Evolutionary conservation across 2,113 vertebrate species (phyloP), one percentile per base, ranked within the genome.

Genomic region (Boulengeromyrus knoepffleri): DNA sequence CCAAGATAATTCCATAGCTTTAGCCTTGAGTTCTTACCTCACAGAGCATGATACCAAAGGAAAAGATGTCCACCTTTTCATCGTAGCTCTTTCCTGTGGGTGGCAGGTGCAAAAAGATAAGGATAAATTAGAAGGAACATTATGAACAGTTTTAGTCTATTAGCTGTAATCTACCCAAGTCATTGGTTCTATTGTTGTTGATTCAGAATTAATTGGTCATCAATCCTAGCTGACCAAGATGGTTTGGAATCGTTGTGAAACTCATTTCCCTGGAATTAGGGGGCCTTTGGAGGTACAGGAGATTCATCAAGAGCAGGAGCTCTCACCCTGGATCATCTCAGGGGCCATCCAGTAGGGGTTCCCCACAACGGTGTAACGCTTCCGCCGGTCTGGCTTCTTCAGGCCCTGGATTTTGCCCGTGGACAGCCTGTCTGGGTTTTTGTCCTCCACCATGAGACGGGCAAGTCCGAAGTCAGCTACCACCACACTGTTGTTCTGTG

Each of bases 311-410:
- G 80, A 39, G 15, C 47, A 53, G 50, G 9, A 27, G 12, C 8
- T 39, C 97, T 92, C 94, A 99, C 99, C 99, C 0, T 99, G 97
- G 94, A 99, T 99, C 99, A 99, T 99, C 93, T 99, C 99, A 0
- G 99, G 99, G 0, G 99, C 99, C 99, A 99, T 99, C 99, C 99
- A 99, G 95, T 99, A 99, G 0, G 99, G 99, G 93, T 99, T 99
- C 66, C 99, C 99, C 93, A 99, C 99, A 93, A 99, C 99, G 0
- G 99, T 99, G 95, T 99, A 99, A 1, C 99, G 96, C 95, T 99
- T 99, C 89, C 96, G 97, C 46, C 98, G 96, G 92, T 99, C 98
- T 0, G 96, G 96, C 90, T 96, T 99, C 96, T 97, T 98, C 93
- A 98, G 93, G 91, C 94, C 97, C 1, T 96, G 92, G 85, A 98